Evolutionary conservation across 2,113 vertebrate genomes (phyloP), one percentile per base, ranked within the genome.

Genomic region (Alosa alosa): DNA sequence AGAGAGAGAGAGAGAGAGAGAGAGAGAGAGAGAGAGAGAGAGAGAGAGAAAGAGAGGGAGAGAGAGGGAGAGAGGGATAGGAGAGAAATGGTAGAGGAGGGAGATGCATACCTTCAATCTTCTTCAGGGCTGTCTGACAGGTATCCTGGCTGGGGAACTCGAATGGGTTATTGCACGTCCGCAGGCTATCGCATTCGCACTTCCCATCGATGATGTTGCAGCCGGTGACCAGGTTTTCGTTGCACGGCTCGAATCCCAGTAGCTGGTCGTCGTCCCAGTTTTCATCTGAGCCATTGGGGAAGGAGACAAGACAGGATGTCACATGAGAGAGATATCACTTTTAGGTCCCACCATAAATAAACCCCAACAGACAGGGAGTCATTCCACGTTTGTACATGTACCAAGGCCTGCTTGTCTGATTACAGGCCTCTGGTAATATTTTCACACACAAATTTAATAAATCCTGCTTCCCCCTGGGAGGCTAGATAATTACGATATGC

Each of bases 181-280:
- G 95, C 92, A 97, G 95, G 90, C 95, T 96, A 93, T 96, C 94
- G 84, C 97, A 97, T 81, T 97, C 94, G 0, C 97, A 97, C 86
- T 95, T 97, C 90, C 96, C 97, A 41, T 96, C 97, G 90, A 97
- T 97, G 90, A 97, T 97, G 92, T 97, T 97, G 94, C 97, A 97
- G 91, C 97, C 97, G 31, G 96, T 97, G 91, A 97, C 93, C 90
- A 97, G 96, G 94, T 97, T 97, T 92, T 97, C 96, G 88, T 97
- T 97, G 95, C 97, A 97, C 0, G 96, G 96, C 89, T 97, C 96
- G 93, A 97, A 96, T 93, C 96, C 96, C 91, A 97, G 95, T 86
- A 97, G 95, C 84, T 97, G 97, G 94, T 96, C 96, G 84, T 97
- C 96, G 84, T 96, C 96, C 97, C 97, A 97, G 94, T 96, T 97